Percentiles rank a stretch among this genome's conserved stretches.
Evolutionary conservation across 2,113 vertebrate species (phyloP).

Genomic region (Malurus cyaneus): DNA sequence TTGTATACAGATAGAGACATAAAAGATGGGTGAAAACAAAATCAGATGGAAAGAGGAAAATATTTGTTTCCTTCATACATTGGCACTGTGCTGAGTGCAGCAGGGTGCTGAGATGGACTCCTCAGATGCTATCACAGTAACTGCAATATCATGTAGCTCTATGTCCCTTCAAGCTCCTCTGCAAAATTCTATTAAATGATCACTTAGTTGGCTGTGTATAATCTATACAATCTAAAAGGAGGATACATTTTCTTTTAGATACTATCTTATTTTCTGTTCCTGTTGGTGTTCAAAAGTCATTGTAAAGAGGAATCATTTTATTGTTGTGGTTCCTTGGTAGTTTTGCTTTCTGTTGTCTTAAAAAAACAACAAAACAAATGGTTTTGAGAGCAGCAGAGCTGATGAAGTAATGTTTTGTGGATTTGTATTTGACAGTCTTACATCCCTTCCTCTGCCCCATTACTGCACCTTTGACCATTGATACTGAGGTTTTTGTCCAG

Average conservation of each 20-base stretch:
- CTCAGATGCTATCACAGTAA: constrained; percentile 40
- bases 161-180: neutral
- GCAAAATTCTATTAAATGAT: neutral
- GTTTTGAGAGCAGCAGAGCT: neutral
- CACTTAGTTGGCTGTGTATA: neutral
- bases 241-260: neutral
- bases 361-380: neutral
- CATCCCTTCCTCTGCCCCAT: neutral
- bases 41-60: neutral
- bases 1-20: neutral
- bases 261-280: neutral
- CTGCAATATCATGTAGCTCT: constrained; percentile 35
- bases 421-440: neutral
- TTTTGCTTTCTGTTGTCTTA: neutral
- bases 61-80: neutral
- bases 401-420: neutral
- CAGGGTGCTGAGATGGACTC: neutral
- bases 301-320: neutral
- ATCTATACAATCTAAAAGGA: neutral
- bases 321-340: neutral
- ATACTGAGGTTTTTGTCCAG: neutral
- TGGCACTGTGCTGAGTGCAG: neutral
- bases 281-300: neutral
- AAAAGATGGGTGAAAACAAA: neutral
- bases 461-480: neutral